Evolutionary conservation across 2,888 invertebrate species (phyloP), one percentile per base, ranked within the genome.

Genomic region (Drosophila phalerata): DNA sequence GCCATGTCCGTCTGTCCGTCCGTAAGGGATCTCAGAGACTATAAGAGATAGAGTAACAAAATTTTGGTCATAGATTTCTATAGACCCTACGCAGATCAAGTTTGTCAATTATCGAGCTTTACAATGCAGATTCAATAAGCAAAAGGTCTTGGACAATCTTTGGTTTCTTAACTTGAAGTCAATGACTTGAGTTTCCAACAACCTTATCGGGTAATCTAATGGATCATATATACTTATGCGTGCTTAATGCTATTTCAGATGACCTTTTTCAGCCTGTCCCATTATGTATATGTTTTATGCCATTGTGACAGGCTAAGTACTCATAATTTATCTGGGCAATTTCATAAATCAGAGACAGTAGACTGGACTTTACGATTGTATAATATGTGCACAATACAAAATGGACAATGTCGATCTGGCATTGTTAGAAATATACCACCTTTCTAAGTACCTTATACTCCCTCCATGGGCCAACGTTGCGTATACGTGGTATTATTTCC

Each of bases 401-500:
- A 32, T 61, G 61, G 15, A 22, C 42, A 61, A 13, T 37, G 28
- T 25, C 13, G 47, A 32, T 47, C 37, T 45, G 37, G 13, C 11
- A 37, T 45, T 49, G 45, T 49, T 25, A 11, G 32, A 8, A 42
- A 1, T 25, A 28, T 15, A 32, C 19, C 19, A 60, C 30, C 57
- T 48, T 42, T 9, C n/a, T 37, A n/a, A 8, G 8, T 32, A 11
- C 10, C 3, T 3, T 22, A 32, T 32, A 11, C n/a, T 37, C 6
- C 3, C n/a, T 45, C 5, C 9, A 4, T 30, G 8, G 34, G 51
- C 37, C 2, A 58, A 62, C 58, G 45, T n/a, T 40, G 48, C 78
- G 74, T 78, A 78, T 78, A 48, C 42, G 79, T 53, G 15, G 28
- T 76, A 52, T 57, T 57, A 25, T 49, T 42, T 67, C 49, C 66